These are phyloP conservation scores for Pristiophorus japonicus DNA, from an alignment of 2,113 vertebrate genomes.

Conservation along the genomic window DNA sequence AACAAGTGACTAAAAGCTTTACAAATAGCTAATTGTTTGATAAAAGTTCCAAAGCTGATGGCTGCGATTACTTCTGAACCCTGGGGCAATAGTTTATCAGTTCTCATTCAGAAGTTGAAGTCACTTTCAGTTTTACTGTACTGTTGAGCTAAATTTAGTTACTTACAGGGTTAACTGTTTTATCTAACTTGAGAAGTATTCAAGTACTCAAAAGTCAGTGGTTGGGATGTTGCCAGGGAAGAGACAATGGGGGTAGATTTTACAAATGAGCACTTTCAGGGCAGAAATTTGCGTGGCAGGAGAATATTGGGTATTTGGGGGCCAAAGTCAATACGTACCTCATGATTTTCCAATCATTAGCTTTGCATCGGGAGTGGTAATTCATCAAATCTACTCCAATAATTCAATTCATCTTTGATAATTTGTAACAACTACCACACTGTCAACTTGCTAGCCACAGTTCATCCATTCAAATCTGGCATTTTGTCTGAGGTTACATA, in stretches of 20 bases:
- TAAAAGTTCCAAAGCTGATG: neutral
- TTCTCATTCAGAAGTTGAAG: neutral
- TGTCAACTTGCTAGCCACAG: neutral
- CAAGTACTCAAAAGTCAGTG: neutral
- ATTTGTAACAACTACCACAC: neutral
- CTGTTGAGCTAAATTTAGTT: neutral
- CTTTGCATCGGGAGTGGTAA: neutral
- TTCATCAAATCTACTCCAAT: neutral
- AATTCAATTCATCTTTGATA: neutral
- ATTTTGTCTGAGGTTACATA: neutral
- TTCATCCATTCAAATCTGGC: neutral
- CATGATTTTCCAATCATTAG: neutral
- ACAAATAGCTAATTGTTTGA: neutral
- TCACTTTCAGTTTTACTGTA: neutral
- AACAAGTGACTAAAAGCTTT: neutral
- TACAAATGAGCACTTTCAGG: neutral
- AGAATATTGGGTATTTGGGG: neutral
- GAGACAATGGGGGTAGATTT: neutral
- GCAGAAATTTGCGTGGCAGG: neutral
- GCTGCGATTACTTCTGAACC: neutral
- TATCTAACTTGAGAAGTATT: neutral
- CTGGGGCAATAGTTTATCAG: neutral
- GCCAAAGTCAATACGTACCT: neutral
- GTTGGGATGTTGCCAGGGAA: neutral
- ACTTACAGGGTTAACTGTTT: neutral